Evolutionary conservation across 2,797 vertebrate species (phyloP), one percentile per base, ranked within the genome.

Genomic region (Acanthurus lineatus): DNA sequence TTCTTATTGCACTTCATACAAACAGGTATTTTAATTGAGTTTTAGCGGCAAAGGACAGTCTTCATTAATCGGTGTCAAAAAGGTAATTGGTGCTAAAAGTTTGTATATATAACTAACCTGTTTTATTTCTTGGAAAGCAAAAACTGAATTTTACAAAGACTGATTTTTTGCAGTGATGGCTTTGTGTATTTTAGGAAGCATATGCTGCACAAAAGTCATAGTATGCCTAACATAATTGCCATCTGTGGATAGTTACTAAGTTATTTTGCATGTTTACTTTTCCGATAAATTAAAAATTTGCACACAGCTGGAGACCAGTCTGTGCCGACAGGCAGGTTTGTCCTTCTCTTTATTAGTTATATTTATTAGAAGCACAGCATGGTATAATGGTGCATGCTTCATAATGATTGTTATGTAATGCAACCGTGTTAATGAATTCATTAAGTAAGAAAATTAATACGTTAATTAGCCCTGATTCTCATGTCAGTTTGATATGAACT

Each of bases 361-460:
- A 75, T 73, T 81, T 49, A 77, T 52, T 80, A 10, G 6, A 52
- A 77, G 45, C 81, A 65, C 76, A 77, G 78, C 68, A 42, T 38
- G 62, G 22, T 57, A 53, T 28, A 42, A 56, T 54, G 44, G n/a
- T 35, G 32, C 32, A 3, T 28, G 19, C 40, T 48, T 71, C 59
- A 79, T 60, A 60, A 59, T 68, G 42, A 76, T 52, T 61, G 40
- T 68, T 38, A 42, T 64, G 11, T 72, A 56, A 76, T 35, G 5
- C 32, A 35, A 35, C 32, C 32, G 32, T 40, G 69, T 56, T 66
- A 53, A 78, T 79, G 51, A 69, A 52, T 52, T 82, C 68, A 85
- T 79, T 65, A 77, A 73, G 47, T 4, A 51, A 82, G 52, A 10
- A 63, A 65, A 88, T 85, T 86, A 79, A 77, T 59, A 51, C 52